These are phyloP conservation scores for Chirona hameri DNA, from an alignment of 2,888 invertebrate species.

Conservation along the genomic window DNA sequence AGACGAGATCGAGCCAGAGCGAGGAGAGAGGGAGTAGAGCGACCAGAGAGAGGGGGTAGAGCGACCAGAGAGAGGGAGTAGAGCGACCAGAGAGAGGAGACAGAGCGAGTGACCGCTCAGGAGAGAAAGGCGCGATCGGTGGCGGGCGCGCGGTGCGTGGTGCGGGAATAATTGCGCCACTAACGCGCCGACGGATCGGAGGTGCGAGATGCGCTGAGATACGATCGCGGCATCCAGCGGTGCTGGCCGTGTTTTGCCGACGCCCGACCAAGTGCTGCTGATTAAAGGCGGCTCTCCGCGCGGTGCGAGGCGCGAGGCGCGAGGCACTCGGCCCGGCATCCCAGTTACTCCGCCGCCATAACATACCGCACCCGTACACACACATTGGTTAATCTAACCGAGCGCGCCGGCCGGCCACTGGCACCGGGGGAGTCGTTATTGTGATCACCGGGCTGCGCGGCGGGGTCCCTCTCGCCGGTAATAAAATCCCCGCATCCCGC, in stretches of 20 bases:
- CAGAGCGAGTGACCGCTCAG: neutral
- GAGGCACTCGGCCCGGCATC: no score
- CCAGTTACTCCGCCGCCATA: neutral
- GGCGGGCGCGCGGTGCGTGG: no score
- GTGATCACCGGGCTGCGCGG: neutral
- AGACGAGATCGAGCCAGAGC: no score
- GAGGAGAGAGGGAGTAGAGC: no score
- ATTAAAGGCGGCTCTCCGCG: neutral
- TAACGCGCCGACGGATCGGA: no score
- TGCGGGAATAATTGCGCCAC: no score
- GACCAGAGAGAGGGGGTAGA: no score
- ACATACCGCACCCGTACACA: neutral
- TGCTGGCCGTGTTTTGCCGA: neutral
- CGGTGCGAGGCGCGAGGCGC: no score
- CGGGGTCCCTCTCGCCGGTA: neutral
- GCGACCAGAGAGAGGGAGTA: no score
- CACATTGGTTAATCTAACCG: conserved; percentile 26
- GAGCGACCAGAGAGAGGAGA: neutral
- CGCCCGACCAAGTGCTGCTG: neutral
- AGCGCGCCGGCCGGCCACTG: neutral
- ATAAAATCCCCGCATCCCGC: neutral
- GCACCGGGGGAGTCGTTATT: neutral
- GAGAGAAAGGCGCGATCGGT: no score
- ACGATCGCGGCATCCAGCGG: neutral
- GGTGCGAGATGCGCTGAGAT: neutral